Percentiles rank a stretch among this genome's conserved stretches.
These are phyloP conservation scores for Bradypus variegatus DNA, from an alignment of 2,797 vertebrate genomes.

Conservation along the genomic window DNA sequence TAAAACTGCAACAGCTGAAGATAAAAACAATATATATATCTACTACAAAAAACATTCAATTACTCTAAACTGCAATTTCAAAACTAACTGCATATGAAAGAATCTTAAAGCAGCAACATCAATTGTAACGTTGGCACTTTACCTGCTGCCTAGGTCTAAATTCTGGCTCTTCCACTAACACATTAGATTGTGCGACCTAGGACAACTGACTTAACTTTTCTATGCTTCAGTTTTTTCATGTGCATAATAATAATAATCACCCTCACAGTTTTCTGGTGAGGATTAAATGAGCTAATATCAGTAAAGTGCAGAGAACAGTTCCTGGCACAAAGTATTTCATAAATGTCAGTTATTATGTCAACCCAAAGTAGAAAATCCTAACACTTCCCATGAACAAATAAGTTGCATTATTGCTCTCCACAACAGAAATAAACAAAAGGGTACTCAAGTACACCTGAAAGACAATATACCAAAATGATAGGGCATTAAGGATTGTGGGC, in stretches of 20 bases:
- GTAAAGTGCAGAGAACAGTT: not conserved
- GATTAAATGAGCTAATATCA: not conserved
- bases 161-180: not conserved
- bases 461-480: not conserved
- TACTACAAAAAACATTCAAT: not conserved
- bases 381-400: not conserved
- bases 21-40: not conserved
- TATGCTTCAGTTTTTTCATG: not conserved
- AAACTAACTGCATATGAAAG: not conserved
- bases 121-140: not conserved
- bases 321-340: not conserved
- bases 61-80: constrained; percentile 22
- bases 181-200: not conserved
- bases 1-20: not conserved
- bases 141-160: not conserved
- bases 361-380: not conserved
- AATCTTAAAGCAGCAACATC: not conserved
- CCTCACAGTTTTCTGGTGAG: not conserved
- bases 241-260: not conserved
- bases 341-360: not conserved
- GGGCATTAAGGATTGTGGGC: not conserved
- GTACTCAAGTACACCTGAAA: not conserved
- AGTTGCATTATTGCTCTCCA: not conserved
- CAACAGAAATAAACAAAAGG: not conserved
- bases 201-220: not conserved